These are phyloP conservation scores for Nematostella vectensis DNA, from an alignment of 92 coral and sea anemone species.

Conservation along the genomic window DNA sequence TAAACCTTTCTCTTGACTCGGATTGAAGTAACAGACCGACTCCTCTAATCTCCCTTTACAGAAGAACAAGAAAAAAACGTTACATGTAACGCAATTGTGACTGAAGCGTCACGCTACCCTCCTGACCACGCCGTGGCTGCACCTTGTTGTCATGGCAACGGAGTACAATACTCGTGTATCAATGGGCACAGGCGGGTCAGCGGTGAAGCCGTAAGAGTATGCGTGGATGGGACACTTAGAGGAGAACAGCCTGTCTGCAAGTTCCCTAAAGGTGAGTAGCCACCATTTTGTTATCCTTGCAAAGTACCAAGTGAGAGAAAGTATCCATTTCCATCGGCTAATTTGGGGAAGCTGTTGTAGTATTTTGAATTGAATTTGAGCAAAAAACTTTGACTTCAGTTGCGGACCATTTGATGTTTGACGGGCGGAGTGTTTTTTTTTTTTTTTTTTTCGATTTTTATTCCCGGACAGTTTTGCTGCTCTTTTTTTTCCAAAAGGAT, in stretches of 20 bases:
- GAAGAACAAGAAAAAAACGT: background rate
- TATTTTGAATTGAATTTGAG: background rate
- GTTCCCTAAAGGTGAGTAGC: conserved; percentile 47
- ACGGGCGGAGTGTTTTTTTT: too few relatives aligned
- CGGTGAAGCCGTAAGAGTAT: conserved; percentile 30
- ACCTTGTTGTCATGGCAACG: conserved; percentile 32
- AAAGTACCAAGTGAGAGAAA: conserved; percentile 1
- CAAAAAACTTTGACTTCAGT: too few relatives aligned
- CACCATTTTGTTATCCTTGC: background rate
- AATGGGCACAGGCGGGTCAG: conserved; percentile 42
- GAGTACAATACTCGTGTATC: conserved; percentile 46
- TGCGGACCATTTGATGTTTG: too few relatives aligned
- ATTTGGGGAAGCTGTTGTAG: too few relatives aligned
- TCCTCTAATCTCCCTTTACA: too few relatives aligned
- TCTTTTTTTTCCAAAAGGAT: background rate
- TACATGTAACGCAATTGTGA: conserved; percentile 9
- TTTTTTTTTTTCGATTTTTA: too few relatives aligned
- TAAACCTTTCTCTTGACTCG: too few relatives aligned
- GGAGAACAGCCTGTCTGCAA: conserved; percentile 35
- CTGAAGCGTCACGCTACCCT: conserved; percentile 26
- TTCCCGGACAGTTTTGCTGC: too few relatives aligned
- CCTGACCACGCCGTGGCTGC: conserved; percentile 29
- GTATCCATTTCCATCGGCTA: too few relatives aligned
- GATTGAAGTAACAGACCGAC: too few relatives aligned
- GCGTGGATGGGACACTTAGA: conserved; percentile 25